A percentile compares a stretch with the other conserved stretches of the same genome.
These are phyloP conservation scores for Pseudorectes ferrugineus DNA, from an alignment of 2,113 vertebrate species.

Conservation along the genomic window DNA sequence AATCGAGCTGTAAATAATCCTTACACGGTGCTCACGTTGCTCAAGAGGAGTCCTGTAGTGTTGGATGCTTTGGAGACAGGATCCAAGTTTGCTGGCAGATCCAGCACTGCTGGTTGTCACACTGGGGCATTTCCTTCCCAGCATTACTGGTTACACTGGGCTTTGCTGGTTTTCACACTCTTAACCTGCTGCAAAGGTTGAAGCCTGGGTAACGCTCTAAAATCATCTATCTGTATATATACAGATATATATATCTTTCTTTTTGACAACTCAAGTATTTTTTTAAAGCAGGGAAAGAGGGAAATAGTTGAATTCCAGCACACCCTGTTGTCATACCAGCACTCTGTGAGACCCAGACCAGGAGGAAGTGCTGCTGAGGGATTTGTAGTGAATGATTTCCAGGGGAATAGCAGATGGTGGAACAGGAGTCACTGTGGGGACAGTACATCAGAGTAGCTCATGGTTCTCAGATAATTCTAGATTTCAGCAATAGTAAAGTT, in stretches of 20 bases:
- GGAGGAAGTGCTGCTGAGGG: background rate
- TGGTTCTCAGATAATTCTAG: background rate
- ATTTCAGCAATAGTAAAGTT: background rate
- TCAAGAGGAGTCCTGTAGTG: background rate
- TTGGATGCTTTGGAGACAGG: background rate
- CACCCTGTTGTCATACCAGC: background rate
- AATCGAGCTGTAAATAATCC: background rate
- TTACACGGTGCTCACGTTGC: rapidly evolving
- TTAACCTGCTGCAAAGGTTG: background rate
- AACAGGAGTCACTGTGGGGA: background rate
- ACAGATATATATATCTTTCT: background rate
- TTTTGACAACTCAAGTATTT: background rate
- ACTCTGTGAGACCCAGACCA: background rate
- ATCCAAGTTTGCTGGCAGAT: background rate
- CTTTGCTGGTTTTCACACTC: background rate
- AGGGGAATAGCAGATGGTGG: background rate
- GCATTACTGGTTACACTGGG: background rate
- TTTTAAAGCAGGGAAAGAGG: background rate
- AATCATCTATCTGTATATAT: rapidly evolving
- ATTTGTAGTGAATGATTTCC: background rate
- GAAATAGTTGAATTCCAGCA: background rate
- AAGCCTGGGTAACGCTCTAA: background rate
- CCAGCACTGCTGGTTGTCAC: background rate
- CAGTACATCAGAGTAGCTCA: background rate
- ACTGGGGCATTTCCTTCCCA: background rate